Conservation (phyloP, 2,888 invertebrate species). For the Agonopterix subpropinquella region DNA sequence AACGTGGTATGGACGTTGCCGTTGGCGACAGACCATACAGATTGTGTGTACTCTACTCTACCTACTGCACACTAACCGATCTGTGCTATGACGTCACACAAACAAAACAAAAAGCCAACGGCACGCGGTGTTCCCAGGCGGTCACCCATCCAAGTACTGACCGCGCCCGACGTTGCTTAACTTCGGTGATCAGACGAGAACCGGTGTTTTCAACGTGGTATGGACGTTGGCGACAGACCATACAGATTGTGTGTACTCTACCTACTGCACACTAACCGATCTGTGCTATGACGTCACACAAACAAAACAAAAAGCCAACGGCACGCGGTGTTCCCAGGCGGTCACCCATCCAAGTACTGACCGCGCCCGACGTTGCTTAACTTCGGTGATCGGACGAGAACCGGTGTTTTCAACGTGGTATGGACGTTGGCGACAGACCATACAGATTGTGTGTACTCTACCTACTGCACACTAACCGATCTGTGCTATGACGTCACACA, state of each 20-base stretch:
- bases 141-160: slow-evolving; percentile 55
- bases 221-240: slow-evolving; percentile 33
- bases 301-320: slow-evolving; percentile 25
- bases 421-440: slow-evolving; percentile 37
- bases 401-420: slow-evolving; percentile 61
- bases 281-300: too few species aligned
- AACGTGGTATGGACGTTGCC: slow-evolving; percentile 57
- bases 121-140: too few species aligned
- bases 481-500: too few species aligned
- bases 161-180: slow-evolving; percentile 46
- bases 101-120: too few species aligned
- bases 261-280: too few species aligned
- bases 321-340: slow-evolving; percentile 43
- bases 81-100: too few species aligned
- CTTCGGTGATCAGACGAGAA: slow-evolving; percentile 52
- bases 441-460: too few species aligned
- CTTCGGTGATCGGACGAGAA: slow-evolving; percentile 68
- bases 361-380: slow-evolving; percentile 51
- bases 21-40: slow-evolving; percentile 20
- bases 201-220: slow-evolving; percentile 50
- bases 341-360: slow-evolving; percentile 52
- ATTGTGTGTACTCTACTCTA: too few species aligned
- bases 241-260: too few species aligned
- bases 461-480: too few species aligned
- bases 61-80: too few species aligned